phyloP scores from a whole-genome alignment of 1,140 invertebrate genomes.

The Aphelinus atriplicis region DNA sequence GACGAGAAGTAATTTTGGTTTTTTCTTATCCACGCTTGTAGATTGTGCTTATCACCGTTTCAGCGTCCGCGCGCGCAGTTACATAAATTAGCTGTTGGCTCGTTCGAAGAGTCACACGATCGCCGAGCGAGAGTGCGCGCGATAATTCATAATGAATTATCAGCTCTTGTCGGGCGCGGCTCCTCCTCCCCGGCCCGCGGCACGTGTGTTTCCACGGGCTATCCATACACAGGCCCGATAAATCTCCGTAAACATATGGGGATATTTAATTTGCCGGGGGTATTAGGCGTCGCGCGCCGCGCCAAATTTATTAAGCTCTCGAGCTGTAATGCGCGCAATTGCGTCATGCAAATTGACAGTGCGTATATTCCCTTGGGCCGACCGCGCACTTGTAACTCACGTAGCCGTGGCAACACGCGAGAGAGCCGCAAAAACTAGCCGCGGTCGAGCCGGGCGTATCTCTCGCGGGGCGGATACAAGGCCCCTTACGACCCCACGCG shows the following conservation, averaged over 20 bases:
- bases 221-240: not conserved
- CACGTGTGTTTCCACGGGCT: not conserved
- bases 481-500: not conserved
- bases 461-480: no score
- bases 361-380: not conserved
- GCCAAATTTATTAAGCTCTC: conserved; percentile 35
- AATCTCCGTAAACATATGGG: conserved; percentile 10
- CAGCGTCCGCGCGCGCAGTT: no score
- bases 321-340: conserved; percentile 7
- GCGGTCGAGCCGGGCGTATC: no score
- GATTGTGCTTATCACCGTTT: no score
- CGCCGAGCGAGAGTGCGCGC: no score
- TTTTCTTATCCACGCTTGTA: no score
- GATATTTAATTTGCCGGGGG: conserved; percentile 20
- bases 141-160: no score
- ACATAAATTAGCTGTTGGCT: no score
- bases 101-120: no score
- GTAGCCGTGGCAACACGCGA: not conserved
- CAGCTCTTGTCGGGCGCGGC: no score
- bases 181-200: not conserved
- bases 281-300: not conserved
- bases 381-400: conserved; percentile 10
- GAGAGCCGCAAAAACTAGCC: conserved; percentile 12
- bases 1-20: no score
- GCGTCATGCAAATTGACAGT: conserved; percentile 40